Conservation (phyloP, 2,113 vertebrate species). For the Ceyx margarethae region DNA sequence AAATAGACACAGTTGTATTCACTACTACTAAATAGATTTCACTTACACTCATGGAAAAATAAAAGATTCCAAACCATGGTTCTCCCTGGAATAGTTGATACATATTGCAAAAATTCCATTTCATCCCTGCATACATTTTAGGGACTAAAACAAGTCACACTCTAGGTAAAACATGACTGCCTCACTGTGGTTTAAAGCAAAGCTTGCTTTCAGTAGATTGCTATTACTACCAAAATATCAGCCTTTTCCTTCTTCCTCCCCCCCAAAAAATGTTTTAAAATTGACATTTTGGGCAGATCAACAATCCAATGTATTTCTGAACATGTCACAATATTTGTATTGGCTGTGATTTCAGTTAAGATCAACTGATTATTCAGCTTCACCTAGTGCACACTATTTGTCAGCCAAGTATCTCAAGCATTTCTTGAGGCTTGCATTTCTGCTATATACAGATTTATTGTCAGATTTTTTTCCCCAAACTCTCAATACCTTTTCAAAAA, state of each 20-base stretch:
- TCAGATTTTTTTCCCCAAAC: not conserved
- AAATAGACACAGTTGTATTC: not conserved
- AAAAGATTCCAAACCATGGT: not conserved
- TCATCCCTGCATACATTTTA: not conserved
- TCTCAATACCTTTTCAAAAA: not conserved
- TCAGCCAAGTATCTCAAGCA: not conserved
- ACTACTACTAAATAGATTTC: not conserved
- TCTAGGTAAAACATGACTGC: constrained; percentile 26
- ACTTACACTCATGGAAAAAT: not conserved
- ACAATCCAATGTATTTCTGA: not conserved
- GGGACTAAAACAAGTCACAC: not conserved
- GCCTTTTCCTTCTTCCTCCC: not conserved
- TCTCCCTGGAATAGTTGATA: not conserved
- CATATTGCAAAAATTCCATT: not conserved
- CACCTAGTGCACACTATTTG: not conserved
- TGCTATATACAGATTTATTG: not conserved
- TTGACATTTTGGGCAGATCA: not conserved
- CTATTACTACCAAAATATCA: not conserved
- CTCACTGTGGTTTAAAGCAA: constrained; percentile 53
- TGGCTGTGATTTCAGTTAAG: not conserved
- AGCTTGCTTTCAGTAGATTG: not conserved
- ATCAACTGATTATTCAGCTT: not conserved
- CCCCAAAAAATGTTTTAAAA: not conserved
- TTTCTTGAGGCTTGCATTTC: not conserved
- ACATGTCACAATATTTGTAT: not conserved